phyloP scores from a whole-genome alignment of 2,113 vertebrate genomes.

The Myiozetetes cayanensis region DNA sequence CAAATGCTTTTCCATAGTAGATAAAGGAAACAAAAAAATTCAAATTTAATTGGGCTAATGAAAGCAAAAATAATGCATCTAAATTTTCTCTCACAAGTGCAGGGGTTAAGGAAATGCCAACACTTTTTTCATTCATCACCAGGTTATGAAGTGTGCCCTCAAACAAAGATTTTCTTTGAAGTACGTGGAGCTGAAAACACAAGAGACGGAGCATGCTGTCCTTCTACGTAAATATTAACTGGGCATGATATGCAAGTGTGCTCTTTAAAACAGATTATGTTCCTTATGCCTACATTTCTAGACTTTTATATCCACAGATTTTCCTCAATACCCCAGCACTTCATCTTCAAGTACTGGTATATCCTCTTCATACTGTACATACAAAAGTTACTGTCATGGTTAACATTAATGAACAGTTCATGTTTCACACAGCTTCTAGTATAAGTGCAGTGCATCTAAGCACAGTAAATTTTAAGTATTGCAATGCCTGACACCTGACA shows the following conservation, averaged over 20 bases:
- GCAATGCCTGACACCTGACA: neutral
- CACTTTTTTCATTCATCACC: constrained; percentile 53
- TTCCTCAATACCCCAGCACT: constrained; percentile 7
- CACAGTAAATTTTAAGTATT: neutral
- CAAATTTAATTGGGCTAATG: neutral
- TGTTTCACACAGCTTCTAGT: neutral
- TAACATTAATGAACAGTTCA: neutral
- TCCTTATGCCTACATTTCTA: constrained; percentile 33
- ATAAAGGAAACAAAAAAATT: neutral
- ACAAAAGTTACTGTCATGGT: neutral
- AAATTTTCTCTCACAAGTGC: constrained; percentile 7
- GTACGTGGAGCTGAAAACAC: constrained; percentile 63
- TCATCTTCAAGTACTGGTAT: neutral
- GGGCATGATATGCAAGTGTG: constrained; percentile 43
- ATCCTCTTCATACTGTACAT: neutral
- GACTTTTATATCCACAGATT: constrained; percentile 2
- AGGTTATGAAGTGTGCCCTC: constrained; percentile 56
- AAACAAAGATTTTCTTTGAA: constrained; percentile 70
- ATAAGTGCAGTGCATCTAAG: neutral
- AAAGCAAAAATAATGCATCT: constrained; percentile 12
- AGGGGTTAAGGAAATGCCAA: constrained; percentile 29
- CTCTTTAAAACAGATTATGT: constrained; percentile 36
- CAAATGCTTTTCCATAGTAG: neutral
- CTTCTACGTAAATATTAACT: constrained; percentile 61
- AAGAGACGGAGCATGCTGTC: constrained; percentile 35